These are phyloP conservation scores for Tetraodon nigroviridis DNA, from an alignment of 2,113 vertebrate genomes.

Conservation along the genomic window DNA sequence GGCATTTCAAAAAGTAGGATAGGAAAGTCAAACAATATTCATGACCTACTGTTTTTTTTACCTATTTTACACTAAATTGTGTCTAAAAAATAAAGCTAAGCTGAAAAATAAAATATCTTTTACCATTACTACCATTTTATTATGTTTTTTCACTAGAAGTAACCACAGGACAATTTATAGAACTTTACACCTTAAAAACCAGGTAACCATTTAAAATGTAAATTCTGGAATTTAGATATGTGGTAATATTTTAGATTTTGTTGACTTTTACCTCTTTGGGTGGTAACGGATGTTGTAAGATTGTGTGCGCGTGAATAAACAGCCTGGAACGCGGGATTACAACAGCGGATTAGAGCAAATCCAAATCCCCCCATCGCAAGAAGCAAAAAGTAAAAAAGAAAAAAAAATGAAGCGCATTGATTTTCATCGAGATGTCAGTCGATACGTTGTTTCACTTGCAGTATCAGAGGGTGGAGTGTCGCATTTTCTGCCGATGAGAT, in stretches of 20 bases:
- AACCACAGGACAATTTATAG: too few species aligned
- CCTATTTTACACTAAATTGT: too few species aligned
- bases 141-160: neutral
- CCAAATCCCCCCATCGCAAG: conserved; percentile 47
- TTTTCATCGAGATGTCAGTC: conserved; percentile 70
- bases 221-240: neutral
- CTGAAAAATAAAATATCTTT: too few species aligned
- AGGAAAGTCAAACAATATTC: too few species aligned
- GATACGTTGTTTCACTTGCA: conserved; percentile 61
- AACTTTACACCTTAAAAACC: neutral
- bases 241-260: too few species aligned
- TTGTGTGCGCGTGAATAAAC: conserved; percentile 18
- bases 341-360: conserved; percentile 62
- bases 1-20: too few species aligned
- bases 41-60: too few species aligned
- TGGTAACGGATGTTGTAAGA: neutral
- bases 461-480: conserved; percentile 66
- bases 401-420: conserved; percentile 61
- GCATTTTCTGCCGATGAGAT: conserved; percentile 69
- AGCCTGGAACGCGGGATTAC: conserved; percentile 44
- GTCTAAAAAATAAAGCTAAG: neutral
- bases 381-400: conserved; percentile 30
- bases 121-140: too few species aligned
- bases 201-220: neutral
- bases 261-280: too few species aligned